A percentile compares a stretch with the other conserved stretches of the same genome.
Conservation (phyloP, 2,113 vertebrate genomes). For the Porphyrio hochstetteri region DNA sequence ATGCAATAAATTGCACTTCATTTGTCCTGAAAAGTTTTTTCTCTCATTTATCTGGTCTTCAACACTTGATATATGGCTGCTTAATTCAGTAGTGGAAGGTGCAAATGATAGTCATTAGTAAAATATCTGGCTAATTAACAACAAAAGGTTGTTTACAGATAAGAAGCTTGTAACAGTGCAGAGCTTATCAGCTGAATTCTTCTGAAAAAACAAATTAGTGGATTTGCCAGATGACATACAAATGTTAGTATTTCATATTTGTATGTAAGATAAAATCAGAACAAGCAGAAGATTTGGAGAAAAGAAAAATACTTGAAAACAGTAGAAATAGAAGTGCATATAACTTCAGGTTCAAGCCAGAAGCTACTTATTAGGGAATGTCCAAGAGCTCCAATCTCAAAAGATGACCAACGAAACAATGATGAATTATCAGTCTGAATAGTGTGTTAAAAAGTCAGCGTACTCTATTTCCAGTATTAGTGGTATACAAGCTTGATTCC, state of each 20-base stretch:
- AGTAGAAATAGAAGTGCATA: accelerated
- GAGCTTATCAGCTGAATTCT: not conserved
- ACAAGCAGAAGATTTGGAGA: accelerated
- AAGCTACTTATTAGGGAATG: not conserved
- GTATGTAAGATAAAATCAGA: not conserved
- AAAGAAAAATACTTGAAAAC: not conserved
- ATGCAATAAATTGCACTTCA: not conserved
- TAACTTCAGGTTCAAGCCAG: not conserved
- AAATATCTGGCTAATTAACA: not conserved
- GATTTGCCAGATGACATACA: not conserved
- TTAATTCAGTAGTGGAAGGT: not conserved
- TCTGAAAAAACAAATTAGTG: not conserved
- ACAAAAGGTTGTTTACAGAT: not conserved
- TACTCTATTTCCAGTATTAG: not conserved
- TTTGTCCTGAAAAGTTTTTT: not conserved
- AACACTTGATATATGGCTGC: not conserved
- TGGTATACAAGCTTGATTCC: too few species aligned
- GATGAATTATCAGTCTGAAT: not conserved
- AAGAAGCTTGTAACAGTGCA: not conserved
- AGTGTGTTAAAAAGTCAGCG: not conserved
- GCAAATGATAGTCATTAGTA: not conserved
- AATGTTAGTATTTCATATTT: not conserved
- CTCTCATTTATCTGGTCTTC: not conserved
- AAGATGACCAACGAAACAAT: not conserved
- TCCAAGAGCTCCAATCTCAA: not conserved